Conservation (phyloP, 1,140 invertebrate genomes). For the Drosophila serrata region DNA sequence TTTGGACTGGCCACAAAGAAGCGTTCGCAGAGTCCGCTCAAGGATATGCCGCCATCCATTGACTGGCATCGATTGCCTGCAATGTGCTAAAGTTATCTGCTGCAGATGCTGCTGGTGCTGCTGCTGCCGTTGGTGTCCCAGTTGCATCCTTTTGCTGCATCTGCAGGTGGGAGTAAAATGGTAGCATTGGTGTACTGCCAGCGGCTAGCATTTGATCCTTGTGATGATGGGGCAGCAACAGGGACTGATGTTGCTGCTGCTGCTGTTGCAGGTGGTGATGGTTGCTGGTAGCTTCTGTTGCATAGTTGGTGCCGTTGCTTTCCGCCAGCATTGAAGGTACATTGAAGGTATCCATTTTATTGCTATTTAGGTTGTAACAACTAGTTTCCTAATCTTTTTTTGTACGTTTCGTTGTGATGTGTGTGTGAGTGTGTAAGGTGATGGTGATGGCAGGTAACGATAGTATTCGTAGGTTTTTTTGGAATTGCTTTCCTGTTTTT, state of each 20-base stretch:
- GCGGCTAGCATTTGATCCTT: slow-evolving; percentile 83
- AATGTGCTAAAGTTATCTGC: slow-evolving; percentile 52
- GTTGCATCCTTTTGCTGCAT: slow-evolving; percentile 49
- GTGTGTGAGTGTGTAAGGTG: slow-evolving; percentile 6
- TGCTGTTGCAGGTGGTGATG: slow-evolving; percentile 47
- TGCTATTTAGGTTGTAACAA: slow-evolving; percentile 19
- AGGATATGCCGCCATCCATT: slow-evolving; percentile 72
- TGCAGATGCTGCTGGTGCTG: slow-evolving; percentile 15
- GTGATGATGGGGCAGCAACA: slow-evolving; percentile 66
- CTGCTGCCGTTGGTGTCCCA: slow-evolving; percentile 1
- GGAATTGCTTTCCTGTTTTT: slow-evolving; percentile 25
- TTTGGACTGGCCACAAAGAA: slow-evolving; percentile 73
- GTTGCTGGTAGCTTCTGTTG: slow-evolving; percentile 50
- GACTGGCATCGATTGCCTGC: slow-evolving; percentile 64
- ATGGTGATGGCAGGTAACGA: slow-evolving; percentile 55
- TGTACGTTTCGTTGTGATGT: slow-evolving; percentile 64
- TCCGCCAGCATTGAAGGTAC: slow-evolving; percentile 73
- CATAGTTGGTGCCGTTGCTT: slow-evolving; percentile 58
- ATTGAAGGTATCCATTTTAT: slow-evolving; percentile 73
- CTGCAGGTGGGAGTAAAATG: slow-evolving; percentile 64
- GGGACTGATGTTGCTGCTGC: slow-evolving; percentile 51
- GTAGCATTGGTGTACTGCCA: slow-evolving; percentile 63
- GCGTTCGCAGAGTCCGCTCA: slow-evolving; percentile 73
- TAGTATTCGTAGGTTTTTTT: slow-evolving; percentile 44
- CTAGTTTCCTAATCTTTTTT: slow-evolving; percentile 19